A percentile compares a stretch with the other conserved stretches of the same genome.
Conservation (phyloP, 2,113 vertebrate genomes). For the Indicator maculatus region DNA sequence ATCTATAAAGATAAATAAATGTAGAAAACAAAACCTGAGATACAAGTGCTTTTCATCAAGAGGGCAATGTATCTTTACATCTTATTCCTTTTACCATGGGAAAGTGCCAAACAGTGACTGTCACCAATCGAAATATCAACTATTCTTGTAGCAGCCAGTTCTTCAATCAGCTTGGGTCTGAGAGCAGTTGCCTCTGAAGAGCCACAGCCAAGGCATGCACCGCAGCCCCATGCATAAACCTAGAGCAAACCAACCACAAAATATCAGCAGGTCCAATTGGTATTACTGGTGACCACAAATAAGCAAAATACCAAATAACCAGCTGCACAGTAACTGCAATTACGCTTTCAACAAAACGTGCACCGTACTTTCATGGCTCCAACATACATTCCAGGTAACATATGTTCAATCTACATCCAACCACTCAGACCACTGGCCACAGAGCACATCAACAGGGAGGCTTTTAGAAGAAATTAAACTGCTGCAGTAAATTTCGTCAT, state of each 20-base stretch:
- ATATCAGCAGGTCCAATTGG: not conserved
- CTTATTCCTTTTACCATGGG: conserved; percentile 84
- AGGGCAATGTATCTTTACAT: not conserved
- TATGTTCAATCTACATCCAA: not conserved
- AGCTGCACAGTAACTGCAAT: not conserved
- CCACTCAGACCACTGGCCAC: not conserved
- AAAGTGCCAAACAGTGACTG: conserved; percentile 96
- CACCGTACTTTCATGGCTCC: not conserved
- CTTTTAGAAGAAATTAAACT: not conserved
- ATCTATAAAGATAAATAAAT: conserved; percentile 76
- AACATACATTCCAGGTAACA: rapidly evolving
- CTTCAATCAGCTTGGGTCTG: conserved; percentile 92
- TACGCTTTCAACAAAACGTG: not conserved
- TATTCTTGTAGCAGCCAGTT: conserved; percentile 92
- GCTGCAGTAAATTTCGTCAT: not conserved
- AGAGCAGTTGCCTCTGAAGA: conserved; percentile 96
- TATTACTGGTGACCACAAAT: not conserved
- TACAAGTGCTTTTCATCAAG: not conserved
- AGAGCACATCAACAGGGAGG: not conserved
- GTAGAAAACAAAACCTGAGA: conserved; percentile 5
- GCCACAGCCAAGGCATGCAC: conserved; percentile 95
- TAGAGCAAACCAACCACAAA: conserved; percentile 55
- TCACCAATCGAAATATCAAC: conserved; percentile 98
- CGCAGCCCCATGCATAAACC: conserved; percentile 98
- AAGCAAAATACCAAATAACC: not conserved